Evolutionary conservation across 1,140 invertebrate species (phyloP).

Genomic region (Philotrypesis tridentata): DNA sequence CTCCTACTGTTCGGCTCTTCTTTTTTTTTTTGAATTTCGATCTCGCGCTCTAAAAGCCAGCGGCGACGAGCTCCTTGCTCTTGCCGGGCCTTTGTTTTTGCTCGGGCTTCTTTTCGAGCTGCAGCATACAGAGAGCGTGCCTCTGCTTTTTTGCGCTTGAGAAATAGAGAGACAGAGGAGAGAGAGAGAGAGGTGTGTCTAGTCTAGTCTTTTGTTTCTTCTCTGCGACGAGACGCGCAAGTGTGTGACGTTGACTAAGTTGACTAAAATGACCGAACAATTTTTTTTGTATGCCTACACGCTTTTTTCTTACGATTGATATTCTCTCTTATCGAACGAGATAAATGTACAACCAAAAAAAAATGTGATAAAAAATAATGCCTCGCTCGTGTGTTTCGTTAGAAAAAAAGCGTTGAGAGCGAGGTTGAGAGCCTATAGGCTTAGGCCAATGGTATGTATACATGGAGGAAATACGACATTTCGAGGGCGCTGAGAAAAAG

Average conservation of each 20-base stretch:
- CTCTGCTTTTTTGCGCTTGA: too few species aligned
- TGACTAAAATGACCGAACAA: not conserved
- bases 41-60: constrained; percentile 25
- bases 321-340: too few species aligned
- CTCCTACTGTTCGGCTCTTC: not conserved
- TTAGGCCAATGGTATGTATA: not conserved
- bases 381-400: too few species aligned
- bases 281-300: not conserved
- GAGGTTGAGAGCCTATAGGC: not conserved
- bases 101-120: not conserved
- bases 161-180: too few species aligned
- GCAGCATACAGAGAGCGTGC: not conserved
- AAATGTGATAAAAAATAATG: too few species aligned
- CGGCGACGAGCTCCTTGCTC: not conserved
- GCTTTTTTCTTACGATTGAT: too few species aligned
- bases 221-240: not conserved
- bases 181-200: not conserved
- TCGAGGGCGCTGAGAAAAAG: not conserved
- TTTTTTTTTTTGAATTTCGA: constrained; percentile 20
- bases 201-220: not conserved
- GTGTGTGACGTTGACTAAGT: not conserved
- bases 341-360: too few species aligned
- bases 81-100: constrained; percentile 9
- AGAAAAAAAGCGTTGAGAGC: not conserved
- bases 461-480: not conserved